Conservation (phyloP, 2,113 vertebrate genomes). For the Cichladusa arquata region DNA sequence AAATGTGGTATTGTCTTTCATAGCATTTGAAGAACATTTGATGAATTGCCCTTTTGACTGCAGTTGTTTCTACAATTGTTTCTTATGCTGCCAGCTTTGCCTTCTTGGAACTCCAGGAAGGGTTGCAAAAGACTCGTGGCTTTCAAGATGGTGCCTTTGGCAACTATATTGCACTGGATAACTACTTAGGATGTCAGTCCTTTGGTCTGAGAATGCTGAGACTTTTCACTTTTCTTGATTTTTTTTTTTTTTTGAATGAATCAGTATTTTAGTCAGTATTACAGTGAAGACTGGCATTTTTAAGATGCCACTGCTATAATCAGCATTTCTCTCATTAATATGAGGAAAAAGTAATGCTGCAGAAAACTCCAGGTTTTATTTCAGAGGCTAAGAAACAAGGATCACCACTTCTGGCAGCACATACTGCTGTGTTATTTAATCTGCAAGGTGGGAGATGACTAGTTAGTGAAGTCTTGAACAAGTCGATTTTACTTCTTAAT, state of each 20-base stretch:
- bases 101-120: neutral
- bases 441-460: neutral
- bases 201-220: neutral
- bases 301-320: neutral
- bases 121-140: neutral
- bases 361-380: neutral
- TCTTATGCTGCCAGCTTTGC: neutral
- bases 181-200: neutral
- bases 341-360: neutral
- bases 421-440: accelerated
- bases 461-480: neutral
- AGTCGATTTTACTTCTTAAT: neutral
- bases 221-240: neutral
- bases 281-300: neutral
- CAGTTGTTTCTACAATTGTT: neutral
- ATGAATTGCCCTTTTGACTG: neutral
- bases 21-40: neutral
- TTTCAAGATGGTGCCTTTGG: neutral
- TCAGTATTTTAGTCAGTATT: neutral
- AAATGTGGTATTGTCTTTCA: neutral
- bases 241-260: neutral
- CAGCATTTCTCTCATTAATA: neutral
- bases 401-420: neutral
- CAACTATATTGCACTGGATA: neutral
- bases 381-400: neutral